Evolutionary conservation across 2,888 invertebrate species (phyloP).

Genomic region (Leptinotarsa tumamoca): DNA sequence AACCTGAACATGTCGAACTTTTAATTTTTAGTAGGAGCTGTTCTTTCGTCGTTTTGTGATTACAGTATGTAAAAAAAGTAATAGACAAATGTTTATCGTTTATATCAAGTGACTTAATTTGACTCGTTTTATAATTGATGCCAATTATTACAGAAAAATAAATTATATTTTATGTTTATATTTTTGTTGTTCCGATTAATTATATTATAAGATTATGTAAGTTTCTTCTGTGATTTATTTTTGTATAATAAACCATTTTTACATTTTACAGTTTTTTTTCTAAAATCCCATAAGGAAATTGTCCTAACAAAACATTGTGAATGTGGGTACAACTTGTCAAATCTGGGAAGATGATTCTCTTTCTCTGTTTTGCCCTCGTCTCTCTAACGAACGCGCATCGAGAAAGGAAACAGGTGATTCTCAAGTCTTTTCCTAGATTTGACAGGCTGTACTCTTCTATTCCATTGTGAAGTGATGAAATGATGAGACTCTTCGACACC

Average conservation of each 20-base stretch:
- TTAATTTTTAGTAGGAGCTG: too few relatives aligned
- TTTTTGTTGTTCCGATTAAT: neutral
- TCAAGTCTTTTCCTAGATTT: too few relatives aligned
- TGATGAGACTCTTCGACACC: too few relatives aligned
- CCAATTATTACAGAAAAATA: constrained; percentile 2
- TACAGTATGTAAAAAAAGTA: neutral
- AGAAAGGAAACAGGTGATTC: too few relatives aligned
- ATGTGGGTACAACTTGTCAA: too few relatives aligned
- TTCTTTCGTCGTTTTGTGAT: too few relatives aligned
- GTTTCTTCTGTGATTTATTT: constrained; percentile 42
- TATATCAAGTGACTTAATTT: neutral
- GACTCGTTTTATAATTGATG: neutral
- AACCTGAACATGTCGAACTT: too few relatives aligned
- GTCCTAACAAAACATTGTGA: neutral
- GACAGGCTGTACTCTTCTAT: too few relatives aligned
- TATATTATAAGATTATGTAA: constrained; percentile 24
- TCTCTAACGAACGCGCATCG: too few relatives aligned
- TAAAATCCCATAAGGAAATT: neutral
- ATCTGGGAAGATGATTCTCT: too few relatives aligned
- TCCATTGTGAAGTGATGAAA: too few relatives aligned
- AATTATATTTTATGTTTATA: neutral
- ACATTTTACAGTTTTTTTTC: constrained; percentile 21
- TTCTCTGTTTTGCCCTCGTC: too few relatives aligned
- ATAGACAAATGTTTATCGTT: neutral
- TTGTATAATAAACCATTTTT: constrained; percentile 40